A percentile compares a stretch with the other conserved stretches of the same genome.
Evolutionary conservation across 35 echinoderm and acorn worm species (phyloP).

Genomic region (Stichopus chloronotus): DNA sequence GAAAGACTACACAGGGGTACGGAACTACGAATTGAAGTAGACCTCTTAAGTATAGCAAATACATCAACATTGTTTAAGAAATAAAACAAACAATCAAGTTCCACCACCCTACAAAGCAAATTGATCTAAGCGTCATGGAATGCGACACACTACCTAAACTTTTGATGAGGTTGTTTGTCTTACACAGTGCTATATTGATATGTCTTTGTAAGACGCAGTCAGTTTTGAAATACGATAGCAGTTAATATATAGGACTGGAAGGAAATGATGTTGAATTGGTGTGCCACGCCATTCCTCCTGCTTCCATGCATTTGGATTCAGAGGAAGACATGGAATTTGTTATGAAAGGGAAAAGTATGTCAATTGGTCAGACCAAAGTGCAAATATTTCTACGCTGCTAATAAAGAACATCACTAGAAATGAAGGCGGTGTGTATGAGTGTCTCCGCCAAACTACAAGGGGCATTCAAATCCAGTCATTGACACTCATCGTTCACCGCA

Average conservation of each 20-base stretch:
- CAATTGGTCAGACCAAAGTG: background rate
- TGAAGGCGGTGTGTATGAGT: background rate
- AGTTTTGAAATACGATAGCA: background rate
- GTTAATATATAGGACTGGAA: background rate
- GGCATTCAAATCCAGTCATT: background rate
- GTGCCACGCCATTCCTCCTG: background rate
- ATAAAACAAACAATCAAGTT: too few relatives aligned
- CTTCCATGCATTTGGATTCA: background rate
- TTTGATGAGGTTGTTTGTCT: background rate
- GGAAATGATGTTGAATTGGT: background rate
- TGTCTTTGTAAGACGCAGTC: background rate
- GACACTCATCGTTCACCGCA: background rate
- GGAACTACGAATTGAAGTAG: too few relatives aligned
- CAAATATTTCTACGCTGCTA: background rate
- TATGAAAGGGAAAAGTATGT: background rate
- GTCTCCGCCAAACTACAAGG: background rate
- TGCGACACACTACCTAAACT: too few relatives aligned
- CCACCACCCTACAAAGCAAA: too few relatives aligned
- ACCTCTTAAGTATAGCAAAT: too few relatives aligned
- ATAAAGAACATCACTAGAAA: conserved; percentile 2
- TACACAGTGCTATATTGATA: background rate
- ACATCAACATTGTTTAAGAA: too few relatives aligned
- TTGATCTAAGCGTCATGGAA: too few relatives aligned
- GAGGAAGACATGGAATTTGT: background rate
- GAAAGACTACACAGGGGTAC: too few relatives aligned